These are phyloP conservation scores for Nemurella pictetii DNA, from an alignment of 2,888 invertebrate species.

Conservation along the genomic window DNA sequence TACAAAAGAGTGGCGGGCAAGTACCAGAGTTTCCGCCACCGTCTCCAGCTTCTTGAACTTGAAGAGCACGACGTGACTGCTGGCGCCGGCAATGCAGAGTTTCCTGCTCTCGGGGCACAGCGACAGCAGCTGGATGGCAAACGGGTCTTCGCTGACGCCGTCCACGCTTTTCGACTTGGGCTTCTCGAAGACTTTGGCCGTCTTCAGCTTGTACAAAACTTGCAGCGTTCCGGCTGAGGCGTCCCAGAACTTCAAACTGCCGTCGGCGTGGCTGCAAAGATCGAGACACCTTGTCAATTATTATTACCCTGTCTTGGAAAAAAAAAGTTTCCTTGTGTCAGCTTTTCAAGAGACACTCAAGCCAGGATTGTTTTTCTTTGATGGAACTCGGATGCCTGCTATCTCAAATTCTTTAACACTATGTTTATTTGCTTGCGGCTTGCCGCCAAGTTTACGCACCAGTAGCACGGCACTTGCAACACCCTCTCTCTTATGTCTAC, in stretches of 20 bases:
- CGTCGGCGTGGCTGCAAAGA: slow-evolving; percentile 85
- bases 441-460: no score
- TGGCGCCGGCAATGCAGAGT: slow-evolving; percentile 87
- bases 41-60: slow-evolving; percentile 92
- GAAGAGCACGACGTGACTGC: slow-evolving; percentile 93
- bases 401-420: no score
- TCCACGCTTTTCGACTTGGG: slow-evolving; percentile 67
- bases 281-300: no score
- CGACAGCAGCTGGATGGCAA: slow-evolving; percentile 86
- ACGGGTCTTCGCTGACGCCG: slow-evolving; percentile 77
- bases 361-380: no score
- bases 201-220: slow-evolving; percentile 96
- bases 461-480: no score
- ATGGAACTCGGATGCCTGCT: no score
- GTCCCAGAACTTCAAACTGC: slow-evolving; percentile 99
- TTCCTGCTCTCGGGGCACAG: slow-evolving; percentile 92
- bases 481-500: no score
- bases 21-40: slow-evolving; percentile 76
- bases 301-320: no score
- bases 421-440: no score
- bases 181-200: slow-evolving; percentile 87
- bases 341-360: no score
- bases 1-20: no score
- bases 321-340: no score
- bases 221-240: slow-evolving; percentile 94